These are phyloP conservation scores for Acrobasis repandana DNA, from an alignment of 2,888 invertebrate species.

Conservation along the genomic window DNA sequence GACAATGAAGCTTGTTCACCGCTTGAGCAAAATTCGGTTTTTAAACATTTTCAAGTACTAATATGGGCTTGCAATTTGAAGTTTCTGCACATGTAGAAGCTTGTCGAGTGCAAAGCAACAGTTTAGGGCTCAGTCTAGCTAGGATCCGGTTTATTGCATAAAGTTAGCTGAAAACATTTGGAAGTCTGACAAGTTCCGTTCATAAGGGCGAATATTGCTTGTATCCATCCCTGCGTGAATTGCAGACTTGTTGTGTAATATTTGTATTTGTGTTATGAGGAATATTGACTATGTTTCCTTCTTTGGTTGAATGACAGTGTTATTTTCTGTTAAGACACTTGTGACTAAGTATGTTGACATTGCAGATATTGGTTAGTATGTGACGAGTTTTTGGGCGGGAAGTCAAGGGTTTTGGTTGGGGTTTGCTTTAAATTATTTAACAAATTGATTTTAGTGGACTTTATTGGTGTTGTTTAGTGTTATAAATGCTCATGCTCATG, in stretches of 20 bases:
- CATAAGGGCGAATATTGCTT: conserved; percentile 21
- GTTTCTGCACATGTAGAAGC: not conserved
- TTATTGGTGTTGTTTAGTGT: too few relatives aligned
- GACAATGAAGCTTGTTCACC: too few relatives aligned
- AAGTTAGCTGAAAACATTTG: conserved; percentile 40
- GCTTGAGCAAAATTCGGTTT: not conserved
- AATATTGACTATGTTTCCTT: not conserved
- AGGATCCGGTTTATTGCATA: conserved; percentile 45
- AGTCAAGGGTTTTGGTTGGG: too few relatives aligned
- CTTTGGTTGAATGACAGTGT: not conserved
- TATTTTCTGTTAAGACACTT: not conserved
- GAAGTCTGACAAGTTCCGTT: conserved; percentile 37
- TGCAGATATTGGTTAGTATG: too few relatives aligned
- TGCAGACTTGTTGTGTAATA: not conserved
- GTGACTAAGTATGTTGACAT: too few relatives aligned
- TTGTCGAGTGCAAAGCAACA: conserved; percentile 25
- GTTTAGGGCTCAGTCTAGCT: conserved; percentile 32
- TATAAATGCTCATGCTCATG: too few relatives aligned
- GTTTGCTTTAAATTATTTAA: too few relatives aligned
- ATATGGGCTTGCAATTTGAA: conserved; percentile 3
- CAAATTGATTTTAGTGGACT: too few relatives aligned
- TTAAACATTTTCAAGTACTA: not conserved
- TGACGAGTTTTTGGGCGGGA: too few relatives aligned
- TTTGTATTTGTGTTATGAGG: not conserved
- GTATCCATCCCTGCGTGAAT: not conserved